These are phyloP conservation scores for Fistularia tabacaria DNA, from an alignment of 2,797 vertebrate genomes.

Conservation along the genomic window DNA sequence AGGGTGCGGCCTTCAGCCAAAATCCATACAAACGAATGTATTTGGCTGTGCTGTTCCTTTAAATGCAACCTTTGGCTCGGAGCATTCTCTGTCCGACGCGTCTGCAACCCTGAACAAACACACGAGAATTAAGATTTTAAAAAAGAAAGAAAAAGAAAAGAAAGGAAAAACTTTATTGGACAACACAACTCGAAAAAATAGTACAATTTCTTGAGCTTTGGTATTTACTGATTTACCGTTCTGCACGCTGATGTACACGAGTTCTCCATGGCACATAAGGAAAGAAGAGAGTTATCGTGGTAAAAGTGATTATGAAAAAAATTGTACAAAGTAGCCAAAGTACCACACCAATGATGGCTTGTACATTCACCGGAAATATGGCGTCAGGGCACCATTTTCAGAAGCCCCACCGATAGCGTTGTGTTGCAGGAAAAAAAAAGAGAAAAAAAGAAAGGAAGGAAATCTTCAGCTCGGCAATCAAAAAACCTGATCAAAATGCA, in stretches of 20 bases:
- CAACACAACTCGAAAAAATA: conserved; percentile 35
- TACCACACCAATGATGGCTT: conserved; percentile 17
- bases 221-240: conserved; percentile 47
- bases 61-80: too few relatives aligned
- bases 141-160: too few relatives aligned
- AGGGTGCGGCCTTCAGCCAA: too few relatives aligned
- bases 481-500: conserved; percentile 29
- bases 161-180: conserved; percentile 46
- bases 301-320: background rate
- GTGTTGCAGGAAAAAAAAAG: conserved; percentile 11
- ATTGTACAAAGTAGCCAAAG: background rate
- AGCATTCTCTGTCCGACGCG: too few relatives aligned
- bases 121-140: too few relatives aligned
- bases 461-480: background rate
- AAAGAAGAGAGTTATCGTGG: conserved; percentile 11
- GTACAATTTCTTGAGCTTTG: conserved; percentile 39
- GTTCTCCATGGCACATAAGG: conserved; percentile 14
- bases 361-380: conserved; percentile 23
- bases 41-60: too few relatives aligned
- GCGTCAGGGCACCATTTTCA: conserved; percentile 10
- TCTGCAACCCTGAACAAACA: too few relatives aligned
- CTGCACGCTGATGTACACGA: conserved; percentile 29
- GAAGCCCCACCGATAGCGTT: conserved; percentile 16
- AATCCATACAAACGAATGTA: too few relatives aligned
- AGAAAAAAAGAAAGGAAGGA: background rate